Evolutionary conservation across 2,113 vertebrate genomes (phyloP).

Genomic region (Rattus rattus): DNA sequence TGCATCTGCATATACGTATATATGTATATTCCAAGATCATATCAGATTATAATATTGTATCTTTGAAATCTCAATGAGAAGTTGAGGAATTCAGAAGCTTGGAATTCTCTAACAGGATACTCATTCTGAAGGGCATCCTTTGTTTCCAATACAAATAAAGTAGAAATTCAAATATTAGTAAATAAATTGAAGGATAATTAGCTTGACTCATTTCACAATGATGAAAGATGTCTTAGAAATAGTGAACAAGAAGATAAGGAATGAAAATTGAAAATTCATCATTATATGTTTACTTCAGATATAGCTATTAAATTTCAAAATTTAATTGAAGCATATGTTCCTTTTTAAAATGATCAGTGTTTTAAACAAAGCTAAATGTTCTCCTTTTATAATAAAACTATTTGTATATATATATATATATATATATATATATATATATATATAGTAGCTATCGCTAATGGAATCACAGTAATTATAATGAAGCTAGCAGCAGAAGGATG

Average conservation of each 20-base stretch:
- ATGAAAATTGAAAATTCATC: neutral
- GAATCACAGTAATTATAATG: neutral
- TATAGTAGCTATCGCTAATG: neutral
- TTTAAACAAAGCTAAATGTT: neutral
- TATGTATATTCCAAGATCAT: no score
- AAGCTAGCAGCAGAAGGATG: neutral
- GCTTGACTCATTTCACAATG: neutral
- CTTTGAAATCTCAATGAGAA: neutral
- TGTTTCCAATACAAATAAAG: constrained; percentile 32
- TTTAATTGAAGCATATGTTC: neutral
- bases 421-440: no score
- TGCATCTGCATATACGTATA: no score
- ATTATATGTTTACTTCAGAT: neutral
- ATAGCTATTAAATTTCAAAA: neutral
- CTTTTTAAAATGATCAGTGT: neutral
- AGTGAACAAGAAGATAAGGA: neutral
- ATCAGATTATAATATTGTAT: neutral
- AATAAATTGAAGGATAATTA: constrained; percentile 47
- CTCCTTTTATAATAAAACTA: neutral
- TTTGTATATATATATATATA: neutral
- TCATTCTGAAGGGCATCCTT: neutral
- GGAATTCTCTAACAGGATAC: neutral
- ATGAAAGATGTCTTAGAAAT: neutral
- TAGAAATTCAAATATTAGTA: constrained; percentile 34
- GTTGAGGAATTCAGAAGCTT: neutral